These are phyloP conservation scores for Drosophila lacteicornis DNA, from an alignment of 1,140 invertebrate genomes.

Conservation along the genomic window DNA sequence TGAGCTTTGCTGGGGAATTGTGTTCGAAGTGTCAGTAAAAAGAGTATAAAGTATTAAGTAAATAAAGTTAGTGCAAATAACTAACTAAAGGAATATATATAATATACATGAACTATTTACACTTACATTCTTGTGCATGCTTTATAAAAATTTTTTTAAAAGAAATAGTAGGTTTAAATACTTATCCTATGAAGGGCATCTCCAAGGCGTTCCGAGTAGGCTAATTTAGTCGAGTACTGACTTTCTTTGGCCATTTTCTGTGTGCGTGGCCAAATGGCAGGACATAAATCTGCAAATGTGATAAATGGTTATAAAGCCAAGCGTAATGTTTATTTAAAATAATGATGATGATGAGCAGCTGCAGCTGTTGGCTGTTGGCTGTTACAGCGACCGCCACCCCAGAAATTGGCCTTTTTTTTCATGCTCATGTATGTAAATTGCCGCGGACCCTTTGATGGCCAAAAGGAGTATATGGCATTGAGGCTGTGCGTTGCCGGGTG, in stretches of 20 bases:
- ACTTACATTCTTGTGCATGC: too few relatives aligned
- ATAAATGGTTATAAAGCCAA: conserved; percentile 79
- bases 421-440: conserved; percentile 61
- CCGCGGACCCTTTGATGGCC: conserved; percentile 41
- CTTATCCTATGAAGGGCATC: conserved; percentile 16
- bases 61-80: too few relatives aligned
- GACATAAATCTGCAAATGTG: conserved; percentile 79
- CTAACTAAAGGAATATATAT: too few relatives aligned
- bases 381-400: conserved; percentile 1
- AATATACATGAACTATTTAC: too few relatives aligned
- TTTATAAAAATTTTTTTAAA: too few relatives aligned
- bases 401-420: conserved; percentile 9
- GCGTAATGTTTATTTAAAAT: conserved; percentile 81
- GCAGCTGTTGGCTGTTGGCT: conserved; percentile 19
- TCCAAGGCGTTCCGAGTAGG: conserved; percentile 1
- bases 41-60: too few relatives aligned
- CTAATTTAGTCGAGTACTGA: conserved; percentile 38
- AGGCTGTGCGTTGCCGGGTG: background rate
- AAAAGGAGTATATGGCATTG: conserved; percentile 30
- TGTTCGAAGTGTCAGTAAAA: background rate
- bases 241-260: conserved; percentile 25
- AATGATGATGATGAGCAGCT: conserved; percentile 75
- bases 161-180: background rate
- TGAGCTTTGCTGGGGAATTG: background rate
- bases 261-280: conserved; percentile 43